Evolutionary conservation across 1,140 invertebrate species (phyloP), one percentile per base, ranked within the genome.

Genomic region (Drosophila ananassae): DNA sequence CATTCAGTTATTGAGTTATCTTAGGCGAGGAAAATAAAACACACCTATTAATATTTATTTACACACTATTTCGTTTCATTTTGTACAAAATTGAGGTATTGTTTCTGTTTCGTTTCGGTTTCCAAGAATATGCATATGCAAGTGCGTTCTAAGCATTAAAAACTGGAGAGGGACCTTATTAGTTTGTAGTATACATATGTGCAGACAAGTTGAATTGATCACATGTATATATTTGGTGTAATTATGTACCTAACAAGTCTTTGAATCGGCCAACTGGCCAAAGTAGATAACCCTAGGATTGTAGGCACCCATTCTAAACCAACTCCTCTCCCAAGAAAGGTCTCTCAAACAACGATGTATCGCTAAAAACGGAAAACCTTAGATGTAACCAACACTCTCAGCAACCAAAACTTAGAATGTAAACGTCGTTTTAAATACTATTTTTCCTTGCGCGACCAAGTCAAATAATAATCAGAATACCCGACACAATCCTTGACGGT

Each of bases 121-220:
- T 47, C 54, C 34, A 17, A 57, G 13, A 56, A 60, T 55, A 50
- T 48, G 64, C 48, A 75, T 60, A n/a, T 28, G n/a, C 22, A 32
- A 25, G 21, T 71, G 67, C 64, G 57, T 39, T 8, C 2, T 54
- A 50, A 68, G 44, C 41, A 68, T 54, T 68, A 55, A 56, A 89
- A 75, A 89, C 83, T 89, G 83, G 83, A 83, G 83, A 89, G 83
- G 83, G 83, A 89, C 83, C 83, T 89, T 89, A 89, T 89, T 89
- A 89, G 84, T 37, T 77, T 84, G 68, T 89, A 87, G 83, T 87
- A 62, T 73, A 75, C 28, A 58, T 21, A 75, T 37, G 32, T 60
- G 50, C 66, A 52, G 44, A 48, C 54, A 25, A 62, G 13, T 66
- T 51, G 30, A 34, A 47, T 73, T 59, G 37, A 60, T 77, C 39